phyloP scores from a whole-genome alignment of 1,140 invertebrate species.

The Melipona quadrifasciata region DNA sequence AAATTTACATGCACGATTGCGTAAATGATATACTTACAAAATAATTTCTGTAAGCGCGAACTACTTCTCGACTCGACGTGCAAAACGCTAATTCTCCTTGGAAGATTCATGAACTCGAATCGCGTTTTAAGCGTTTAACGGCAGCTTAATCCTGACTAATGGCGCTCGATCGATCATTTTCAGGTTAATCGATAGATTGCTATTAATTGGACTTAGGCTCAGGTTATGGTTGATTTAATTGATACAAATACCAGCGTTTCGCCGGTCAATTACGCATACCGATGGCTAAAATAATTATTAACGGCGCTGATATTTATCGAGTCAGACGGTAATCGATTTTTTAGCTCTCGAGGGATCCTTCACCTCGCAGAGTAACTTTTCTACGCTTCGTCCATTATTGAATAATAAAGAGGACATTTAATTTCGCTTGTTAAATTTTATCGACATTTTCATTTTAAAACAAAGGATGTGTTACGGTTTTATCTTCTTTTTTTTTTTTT shows the following conservation, averaged over 20 bases:
- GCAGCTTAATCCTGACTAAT: background rate
- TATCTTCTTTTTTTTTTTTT: no score
- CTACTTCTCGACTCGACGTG: no score
- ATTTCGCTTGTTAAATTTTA: no score
- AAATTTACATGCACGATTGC: no score
- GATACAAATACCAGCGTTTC: background rate
- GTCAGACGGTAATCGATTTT: background rate
- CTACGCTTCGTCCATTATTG: no score
- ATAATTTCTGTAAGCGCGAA: no score
- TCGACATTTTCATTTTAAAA: no score
- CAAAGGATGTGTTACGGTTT: no score
- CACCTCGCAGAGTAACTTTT: no score
- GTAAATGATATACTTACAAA: no score
- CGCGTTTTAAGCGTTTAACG: background rate
- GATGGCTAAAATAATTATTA: background rate
- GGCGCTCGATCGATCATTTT: background rate
- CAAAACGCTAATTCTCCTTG: background rate
- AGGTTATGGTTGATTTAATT: slow-evolving; percentile 3
- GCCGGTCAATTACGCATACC: background rate
- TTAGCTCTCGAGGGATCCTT: background rate
- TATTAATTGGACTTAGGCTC: background rate
- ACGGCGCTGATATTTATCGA: background rate
- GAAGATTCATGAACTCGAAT: background rate
- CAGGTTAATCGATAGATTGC: background rate
- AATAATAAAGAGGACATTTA: no score